A percentile compares a stretch with the other conserved stretches of the same genome.
These are phyloP conservation scores for Sceliomorpha sp. DNA, from an alignment of 2,888 invertebrate genomes.

Conservation along the genomic window DNA sequence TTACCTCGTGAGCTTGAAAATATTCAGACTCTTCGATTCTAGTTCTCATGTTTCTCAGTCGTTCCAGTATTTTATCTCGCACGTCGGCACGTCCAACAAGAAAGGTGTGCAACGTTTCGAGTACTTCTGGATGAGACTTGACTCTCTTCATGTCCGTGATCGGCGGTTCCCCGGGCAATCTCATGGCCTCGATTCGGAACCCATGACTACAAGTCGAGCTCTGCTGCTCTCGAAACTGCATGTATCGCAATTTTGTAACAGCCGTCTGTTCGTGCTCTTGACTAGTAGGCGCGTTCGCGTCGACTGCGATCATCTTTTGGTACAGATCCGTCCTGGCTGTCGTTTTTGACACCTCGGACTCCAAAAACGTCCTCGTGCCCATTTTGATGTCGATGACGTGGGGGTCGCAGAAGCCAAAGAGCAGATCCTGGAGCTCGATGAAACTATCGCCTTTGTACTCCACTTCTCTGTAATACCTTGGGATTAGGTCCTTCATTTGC, in stretches of 20 bases:
- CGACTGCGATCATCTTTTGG: constrained; percentile 96
- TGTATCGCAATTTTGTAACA: constrained; percentile 97
- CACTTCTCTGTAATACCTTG: constrained; percentile 91
- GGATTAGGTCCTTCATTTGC: constrained; percentile 87
- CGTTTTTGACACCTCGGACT: constrained; percentile 95
- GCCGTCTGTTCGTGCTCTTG: constrained; percentile 91
- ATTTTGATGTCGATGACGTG: constrained; percentile 99
- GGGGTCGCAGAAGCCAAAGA: constrained; percentile 94
- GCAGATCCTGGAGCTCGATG: constrained; percentile 96
- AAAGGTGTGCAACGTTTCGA: too few relatives aligned
- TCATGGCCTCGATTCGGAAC: constrained; percentile 97
- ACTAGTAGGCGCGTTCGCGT: constrained; percentile 91
- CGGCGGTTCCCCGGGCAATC: constrained; percentile 90
- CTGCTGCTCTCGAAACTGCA: constrained; percentile 96
- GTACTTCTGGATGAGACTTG: too few relatives aligned
- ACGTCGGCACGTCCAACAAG: too few relatives aligned
- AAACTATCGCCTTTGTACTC: constrained; percentile 90
- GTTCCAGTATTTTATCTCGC: too few relatives aligned
- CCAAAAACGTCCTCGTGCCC: constrained; percentile 97
- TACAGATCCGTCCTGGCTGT: constrained; percentile 93
- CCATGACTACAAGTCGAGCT: constrained; percentile 96
- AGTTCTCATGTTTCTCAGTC: too few relatives aligned
- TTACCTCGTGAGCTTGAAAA: too few relatives aligned
- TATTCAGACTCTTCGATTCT: too few relatives aligned
- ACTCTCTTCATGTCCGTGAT: constrained; percentile 94